Evolutionary conservation across 2,888 invertebrate species (phyloP).

Genomic region (Cosmia pyralina): DNA sequence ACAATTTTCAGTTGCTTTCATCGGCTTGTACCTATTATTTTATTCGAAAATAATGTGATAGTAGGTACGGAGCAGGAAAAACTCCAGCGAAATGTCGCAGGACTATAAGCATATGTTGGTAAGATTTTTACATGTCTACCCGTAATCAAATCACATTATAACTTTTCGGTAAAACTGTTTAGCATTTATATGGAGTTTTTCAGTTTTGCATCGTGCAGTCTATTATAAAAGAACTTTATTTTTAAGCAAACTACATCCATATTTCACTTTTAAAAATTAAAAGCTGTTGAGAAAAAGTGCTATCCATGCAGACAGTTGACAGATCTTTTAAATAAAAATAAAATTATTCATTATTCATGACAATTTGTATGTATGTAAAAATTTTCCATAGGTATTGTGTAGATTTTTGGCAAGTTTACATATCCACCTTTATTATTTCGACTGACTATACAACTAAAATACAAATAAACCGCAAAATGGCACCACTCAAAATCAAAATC

Average conservation of each 20-base stretch:
- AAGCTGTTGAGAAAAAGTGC: background rate
- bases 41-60: background rate
- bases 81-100: background rate
- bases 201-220: background rate
- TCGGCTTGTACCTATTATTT: background rate
- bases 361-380: slow-evolving; percentile 12
- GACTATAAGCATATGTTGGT: no score
- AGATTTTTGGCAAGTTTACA: slow-evolving; percentile 28
- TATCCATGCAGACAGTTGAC: background rate
- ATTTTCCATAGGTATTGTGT: slow-evolving; percentile 29
- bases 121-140: background rate
- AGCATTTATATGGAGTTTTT: slow-evolving; percentile 19
- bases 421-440: slow-evolving; percentile 43
- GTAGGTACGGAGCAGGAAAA: background rate
- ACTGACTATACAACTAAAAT: slow-evolving; percentile 46
- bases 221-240: slow-evolving; percentile 12
- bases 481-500: background rate
- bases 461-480: slow-evolving; percentile 37
- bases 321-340: background rate
- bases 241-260: slow-evolving; percentile 10
- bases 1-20: background rate
- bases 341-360: slow-evolving; percentile 22
- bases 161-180: background rate
- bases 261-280: slow-evolving; percentile 25
- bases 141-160: background rate